phyloP scores from a whole-genome alignment of 2,888 invertebrate genomes.

The Phorcus lineatus region DNA sequence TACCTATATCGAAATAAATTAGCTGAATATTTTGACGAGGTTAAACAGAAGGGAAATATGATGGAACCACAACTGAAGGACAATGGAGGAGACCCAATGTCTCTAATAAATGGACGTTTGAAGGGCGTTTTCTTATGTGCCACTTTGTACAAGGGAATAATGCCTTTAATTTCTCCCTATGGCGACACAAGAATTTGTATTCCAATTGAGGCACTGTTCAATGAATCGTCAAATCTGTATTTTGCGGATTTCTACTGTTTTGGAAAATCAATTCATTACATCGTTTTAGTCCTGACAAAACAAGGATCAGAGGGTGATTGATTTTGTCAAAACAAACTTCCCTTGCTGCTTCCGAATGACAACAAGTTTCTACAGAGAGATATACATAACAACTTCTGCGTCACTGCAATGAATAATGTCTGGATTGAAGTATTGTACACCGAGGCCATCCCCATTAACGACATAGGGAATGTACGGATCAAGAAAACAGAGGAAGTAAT shows the following conservation, averaged over 20 bases:
- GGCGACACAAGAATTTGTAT: neutral
- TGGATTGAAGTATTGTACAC: neutral
- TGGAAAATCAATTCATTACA: neutral
- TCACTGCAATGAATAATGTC: neutral
- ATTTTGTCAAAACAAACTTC: neutral
- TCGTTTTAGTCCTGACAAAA: constrained; percentile 17
- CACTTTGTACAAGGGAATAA: neutral
- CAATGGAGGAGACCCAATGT: constrained; percentile 6
- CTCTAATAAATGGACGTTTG: neutral
- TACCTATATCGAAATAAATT: constrained; percentile 14
- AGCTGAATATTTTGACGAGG: neutral
- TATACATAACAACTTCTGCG: neutral
- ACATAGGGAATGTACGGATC: neutral
- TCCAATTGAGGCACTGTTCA: neutral
- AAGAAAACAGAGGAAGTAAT: neutral
- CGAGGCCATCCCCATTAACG: neutral
- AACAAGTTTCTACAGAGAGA: neutral
- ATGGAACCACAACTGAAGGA: constrained; percentile 9
- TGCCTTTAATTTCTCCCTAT: neutral
- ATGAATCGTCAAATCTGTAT: neutral
- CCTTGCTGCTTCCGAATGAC: neutral
- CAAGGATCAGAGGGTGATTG: neutral
- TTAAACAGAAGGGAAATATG: too few species aligned
- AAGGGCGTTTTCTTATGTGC: constrained; percentile 1
- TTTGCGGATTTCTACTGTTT: constrained; percentile 14